Conservation (phyloP, 2,113 vertebrate species). For the Ictidomys tridecemlineatus region DNA sequence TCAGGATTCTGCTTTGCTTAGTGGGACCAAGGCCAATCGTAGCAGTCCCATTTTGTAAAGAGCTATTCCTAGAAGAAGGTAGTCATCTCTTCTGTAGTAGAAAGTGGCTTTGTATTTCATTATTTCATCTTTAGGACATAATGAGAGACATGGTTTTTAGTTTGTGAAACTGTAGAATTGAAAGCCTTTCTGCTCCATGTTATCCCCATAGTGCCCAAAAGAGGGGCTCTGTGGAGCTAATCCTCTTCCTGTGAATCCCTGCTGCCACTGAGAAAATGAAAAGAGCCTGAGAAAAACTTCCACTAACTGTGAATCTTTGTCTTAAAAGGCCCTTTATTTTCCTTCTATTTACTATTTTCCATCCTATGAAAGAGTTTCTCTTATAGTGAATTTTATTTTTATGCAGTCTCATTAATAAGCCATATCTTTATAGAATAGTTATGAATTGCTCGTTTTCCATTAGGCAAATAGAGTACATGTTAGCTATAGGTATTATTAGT, state of each 20-base stretch:
- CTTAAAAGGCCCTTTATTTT: background rate
- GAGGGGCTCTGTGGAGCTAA: background rate
- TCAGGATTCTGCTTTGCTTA: background rate
- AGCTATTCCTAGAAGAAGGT: slow-evolving; percentile 3
- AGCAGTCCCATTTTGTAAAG: background rate
- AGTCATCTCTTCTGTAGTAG: background rate
- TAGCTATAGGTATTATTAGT: background rate
- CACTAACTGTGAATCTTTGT: background rate
- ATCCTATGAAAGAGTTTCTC: background rate
- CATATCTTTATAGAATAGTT: background rate
- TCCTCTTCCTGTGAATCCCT: background rate
- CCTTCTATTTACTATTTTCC: background rate
- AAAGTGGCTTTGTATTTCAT: slow-evolving; percentile 8
- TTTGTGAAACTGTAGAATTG: background rate
- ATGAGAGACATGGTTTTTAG: background rate
- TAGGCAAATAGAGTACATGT: background rate
- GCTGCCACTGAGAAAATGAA: background rate
- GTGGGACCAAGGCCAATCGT: background rate
- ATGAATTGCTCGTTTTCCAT: background rate
- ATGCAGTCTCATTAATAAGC: background rate
- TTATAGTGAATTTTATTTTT: slow-evolving; percentile 36
- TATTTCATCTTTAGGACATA: background rate
- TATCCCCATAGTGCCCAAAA: background rate
- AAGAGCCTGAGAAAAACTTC: background rate
- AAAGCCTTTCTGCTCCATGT: background rate